These are phyloP conservation scores for Lacanobia oleracea DNA, from an alignment of 2,888 invertebrate genomes.

Conservation along the genomic window DNA sequence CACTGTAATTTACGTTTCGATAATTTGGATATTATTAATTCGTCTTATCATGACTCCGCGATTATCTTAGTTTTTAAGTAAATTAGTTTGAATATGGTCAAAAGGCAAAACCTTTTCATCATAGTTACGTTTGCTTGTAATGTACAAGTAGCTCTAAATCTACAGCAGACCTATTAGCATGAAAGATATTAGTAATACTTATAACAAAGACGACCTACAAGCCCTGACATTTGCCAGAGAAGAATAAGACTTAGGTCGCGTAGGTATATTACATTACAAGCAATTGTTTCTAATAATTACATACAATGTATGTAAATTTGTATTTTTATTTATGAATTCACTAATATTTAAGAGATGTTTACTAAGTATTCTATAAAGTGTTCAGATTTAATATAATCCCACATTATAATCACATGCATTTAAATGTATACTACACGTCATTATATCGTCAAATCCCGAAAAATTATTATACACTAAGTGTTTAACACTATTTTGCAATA, in stretches of 20 bases:
- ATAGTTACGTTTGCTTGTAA: conserved; percentile 47
- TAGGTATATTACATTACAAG: conserved; percentile 43
- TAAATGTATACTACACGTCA: conserved; percentile 44
- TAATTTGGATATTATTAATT: conserved; percentile 39
- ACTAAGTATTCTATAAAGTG: conserved; percentile 65
- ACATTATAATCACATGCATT: conserved; percentile 58
- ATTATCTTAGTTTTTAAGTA: conserved; percentile 41
- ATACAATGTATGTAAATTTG: conserved; percentile 62
- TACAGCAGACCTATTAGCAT: conserved; percentile 5
- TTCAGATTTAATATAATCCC: conserved; percentile 64
- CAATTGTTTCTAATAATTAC: conserved; percentile 51
- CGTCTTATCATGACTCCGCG: conserved; percentile 23
- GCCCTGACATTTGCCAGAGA: conserved; percentile 40
- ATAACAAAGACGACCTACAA: conserved; percentile 18
- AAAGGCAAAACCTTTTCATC: conserved; percentile 17
- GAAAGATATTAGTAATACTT: conserved; percentile 10
- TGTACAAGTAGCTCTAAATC: conserved; percentile 13
- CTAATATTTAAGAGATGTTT: conserved; percentile 56
- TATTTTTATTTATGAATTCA: conserved; percentile 54
- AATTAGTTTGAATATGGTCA: conserved; percentile 19
- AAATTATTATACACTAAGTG: conserved; percentile 47
- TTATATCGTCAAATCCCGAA: conserved; percentile 36
- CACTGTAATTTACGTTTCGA: conserved; percentile 58
- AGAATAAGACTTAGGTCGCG: conserved; percentile 15
- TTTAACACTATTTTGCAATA: conserved; percentile 71